Percentiles rank a stretch among this genome's conserved stretches.
phyloP scores from a whole-genome alignment of 2,888 invertebrate genomes.

The Morpho helenor region DNA sequence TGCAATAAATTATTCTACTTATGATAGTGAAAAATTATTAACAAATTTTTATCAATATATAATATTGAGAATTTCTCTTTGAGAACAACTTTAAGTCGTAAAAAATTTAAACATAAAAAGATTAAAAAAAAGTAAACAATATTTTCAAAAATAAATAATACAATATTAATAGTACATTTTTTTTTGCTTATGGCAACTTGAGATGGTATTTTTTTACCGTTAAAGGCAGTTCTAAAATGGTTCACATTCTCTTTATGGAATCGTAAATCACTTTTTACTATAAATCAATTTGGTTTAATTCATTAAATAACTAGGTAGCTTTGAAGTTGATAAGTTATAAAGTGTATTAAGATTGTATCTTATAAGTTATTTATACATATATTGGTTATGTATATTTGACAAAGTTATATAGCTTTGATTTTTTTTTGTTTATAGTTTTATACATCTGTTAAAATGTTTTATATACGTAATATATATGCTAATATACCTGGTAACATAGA shows the following conservation, averaged over 20 bases:
- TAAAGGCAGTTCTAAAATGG: too few species aligned
- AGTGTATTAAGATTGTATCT: too few species aligned
- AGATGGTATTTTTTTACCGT: background rate
- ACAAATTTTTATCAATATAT: slow-evolving; percentile 4
- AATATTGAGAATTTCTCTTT: slow-evolving; percentile 2
- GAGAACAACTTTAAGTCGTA: background rate
- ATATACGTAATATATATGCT: background rate
- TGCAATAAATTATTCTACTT: slow-evolving; percentile 1
- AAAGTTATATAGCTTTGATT: too few species aligned
- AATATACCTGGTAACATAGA: background rate
- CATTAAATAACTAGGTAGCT: too few species aligned
- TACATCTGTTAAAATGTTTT: background rate
- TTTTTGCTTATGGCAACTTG: slow-evolving; percentile 1
- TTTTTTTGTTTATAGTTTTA: background rate
- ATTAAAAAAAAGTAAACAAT: background rate
- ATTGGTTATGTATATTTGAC: too few species aligned
- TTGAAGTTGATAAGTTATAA: too few species aligned
- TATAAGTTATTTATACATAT: too few species aligned
- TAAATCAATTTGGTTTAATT: too few species aligned
- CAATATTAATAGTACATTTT: slow-evolving; percentile 1
- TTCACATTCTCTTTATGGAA: too few species aligned
- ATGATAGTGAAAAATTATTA: background rate
- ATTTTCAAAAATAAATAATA: slow-evolving; percentile 3
- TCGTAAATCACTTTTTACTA: too few species aligned
- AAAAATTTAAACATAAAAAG: background rate